Evolutionary conservation across 2,797 vertebrate genomes (phyloP), one percentile per base, ranked within the genome.

Genomic region (Morus bassanus): DNA sequence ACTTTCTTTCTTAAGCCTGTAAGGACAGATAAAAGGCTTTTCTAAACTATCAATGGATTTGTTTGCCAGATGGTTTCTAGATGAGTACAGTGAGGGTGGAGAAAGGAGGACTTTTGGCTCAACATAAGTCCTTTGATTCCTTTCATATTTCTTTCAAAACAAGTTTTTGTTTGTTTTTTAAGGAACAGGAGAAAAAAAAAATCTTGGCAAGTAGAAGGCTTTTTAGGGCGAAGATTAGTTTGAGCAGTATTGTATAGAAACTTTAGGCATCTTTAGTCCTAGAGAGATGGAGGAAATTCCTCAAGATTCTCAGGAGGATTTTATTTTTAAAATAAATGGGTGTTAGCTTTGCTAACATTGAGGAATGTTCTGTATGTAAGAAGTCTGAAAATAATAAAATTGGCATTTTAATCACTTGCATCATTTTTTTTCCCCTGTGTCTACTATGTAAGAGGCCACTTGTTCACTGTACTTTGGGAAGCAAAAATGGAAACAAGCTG

Each of bases 341-440:
- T 59, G 64, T 72, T 82, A 63, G 46, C 50, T 93, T 91, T 75
- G 48, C 57, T 80, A 69, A 39, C 33, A 17, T 59, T 37, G 77
- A 97, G 88, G 94, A 97, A 96, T 97, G 96, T 97, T 97, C 89
- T 97, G 24, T 87, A 94, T 97, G 91, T 89, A 5, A 92, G 67
- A 87, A 96, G 60, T 69, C 72, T 80, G 91, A 89, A 64, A 91
- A 93, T 46, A 64, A 78, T 53, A 91, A 85, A 92, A 82, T 22
- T 75, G 88, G 90, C 93, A 90, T 97, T 93, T 97, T 85, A 88
- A 95, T 95, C 95, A 87, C 76, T 91, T 92, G 63, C 72, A 95
- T 95, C 79, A 84, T 64, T 93, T 88, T 45, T 45, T 77, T 75
- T 27, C 46, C 61, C 59, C 31, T 33, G 7, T 70, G 35, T 53